phyloP scores from a whole-genome alignment of 1,140 invertebrate species.

The Drosophila biarmipes region DNA sequence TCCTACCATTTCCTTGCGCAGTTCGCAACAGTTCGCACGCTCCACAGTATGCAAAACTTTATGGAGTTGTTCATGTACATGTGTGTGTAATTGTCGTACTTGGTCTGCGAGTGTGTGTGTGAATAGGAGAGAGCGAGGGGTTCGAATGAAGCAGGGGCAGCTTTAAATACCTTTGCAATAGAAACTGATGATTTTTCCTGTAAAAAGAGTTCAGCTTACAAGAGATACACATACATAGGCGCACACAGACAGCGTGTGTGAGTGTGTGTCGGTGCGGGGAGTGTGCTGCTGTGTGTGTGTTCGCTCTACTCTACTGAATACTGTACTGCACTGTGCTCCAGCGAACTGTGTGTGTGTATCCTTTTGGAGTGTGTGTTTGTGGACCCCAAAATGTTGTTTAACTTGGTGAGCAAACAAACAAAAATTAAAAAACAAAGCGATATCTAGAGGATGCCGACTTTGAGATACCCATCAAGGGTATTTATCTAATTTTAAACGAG shows the following conservation, averaged over 20 bases:
- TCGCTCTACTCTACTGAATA: slow-evolving; percentile 18
- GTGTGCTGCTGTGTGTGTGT: slow-evolving; percentile 24
- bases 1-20: slow-evolving; percentile 11
- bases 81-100: slow-evolving; percentile 33
- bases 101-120: slow-evolving; percentile 7
- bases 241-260: slow-evolving; percentile 41
- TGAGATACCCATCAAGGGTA: slow-evolving; percentile 3
- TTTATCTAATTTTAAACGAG: background rate
- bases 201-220: slow-evolving; percentile 83
- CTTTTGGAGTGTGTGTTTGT: slow-evolving; percentile 15
- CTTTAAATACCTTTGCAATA: slow-evolving; percentile 84
- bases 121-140: slow-evolving; percentile 4
- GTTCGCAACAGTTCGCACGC: slow-evolving; percentile 58
- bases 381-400: slow-evolving; percentile 35
- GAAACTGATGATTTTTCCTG: slow-evolving; percentile 84
- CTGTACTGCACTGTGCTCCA: slow-evolving; percentile 24
- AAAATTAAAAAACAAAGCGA: slow-evolving; percentile 1
- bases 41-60: slow-evolving; percentile 58
- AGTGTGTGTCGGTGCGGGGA: background rate
- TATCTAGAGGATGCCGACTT: background rate
- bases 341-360: slow-evolving; percentile 6
- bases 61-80: slow-evolving; percentile 26
- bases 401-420: slow-evolving; percentile 26
- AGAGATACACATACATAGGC: slow-evolving; percentile 69
- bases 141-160: slow-evolving; percentile 51